phyloP scores from a whole-genome alignment of 1,140 invertebrate genomes.

The Drosophila takahashii region DNA sequence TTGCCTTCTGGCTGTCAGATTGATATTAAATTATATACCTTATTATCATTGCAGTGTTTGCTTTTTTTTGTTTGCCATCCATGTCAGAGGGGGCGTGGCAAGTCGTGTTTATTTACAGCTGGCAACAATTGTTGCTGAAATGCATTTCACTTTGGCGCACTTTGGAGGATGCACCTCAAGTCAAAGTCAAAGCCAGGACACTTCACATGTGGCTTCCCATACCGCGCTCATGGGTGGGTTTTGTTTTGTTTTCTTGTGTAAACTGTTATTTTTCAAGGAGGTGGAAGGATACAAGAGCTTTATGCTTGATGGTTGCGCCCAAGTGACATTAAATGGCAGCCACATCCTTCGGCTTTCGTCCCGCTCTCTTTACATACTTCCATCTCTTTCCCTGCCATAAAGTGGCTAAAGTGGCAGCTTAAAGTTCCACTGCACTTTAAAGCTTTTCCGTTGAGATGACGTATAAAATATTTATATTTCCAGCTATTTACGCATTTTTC shows the following conservation, averaged over 20 bases:
- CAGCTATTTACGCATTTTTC: constrained; percentile 51
- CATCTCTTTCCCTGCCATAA: constrained; percentile 53
- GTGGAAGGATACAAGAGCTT: constrained; percentile 39
- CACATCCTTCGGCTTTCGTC: constrained; percentile 40
- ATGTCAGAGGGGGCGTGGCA: constrained; percentile 47
- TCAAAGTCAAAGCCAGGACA: constrained; percentile 67
- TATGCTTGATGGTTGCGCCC: constrained; percentile 77
- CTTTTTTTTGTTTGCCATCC: constrained; percentile 18
- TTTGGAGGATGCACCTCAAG: constrained; percentile 53
- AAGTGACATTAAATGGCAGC: constrained; percentile 80
- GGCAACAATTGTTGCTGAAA: constrained; percentile 79
- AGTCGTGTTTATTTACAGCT: constrained; percentile 82
- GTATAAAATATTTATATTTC: constrained; percentile 60
- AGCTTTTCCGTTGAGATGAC: constrained; percentile 19
- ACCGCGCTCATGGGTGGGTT: constrained; percentile 30
- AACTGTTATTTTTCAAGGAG: constrained; percentile 73
- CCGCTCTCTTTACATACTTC: background rate
- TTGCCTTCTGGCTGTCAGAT: constrained; percentile 83
- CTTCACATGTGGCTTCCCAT: constrained; percentile 67
- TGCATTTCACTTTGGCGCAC: constrained; percentile 67
- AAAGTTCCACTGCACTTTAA: constrained; percentile 63
- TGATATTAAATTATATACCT: constrained; percentile 83
- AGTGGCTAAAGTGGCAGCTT: constrained; percentile 74
- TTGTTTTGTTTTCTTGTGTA: constrained; percentile 71
- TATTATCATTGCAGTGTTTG: constrained; percentile 75